A percentile compares a stretch with the other conserved stretches of the same genome.
Conservation (phyloP, 1,140 invertebrate species). For the Drosophila orena region DNA sequence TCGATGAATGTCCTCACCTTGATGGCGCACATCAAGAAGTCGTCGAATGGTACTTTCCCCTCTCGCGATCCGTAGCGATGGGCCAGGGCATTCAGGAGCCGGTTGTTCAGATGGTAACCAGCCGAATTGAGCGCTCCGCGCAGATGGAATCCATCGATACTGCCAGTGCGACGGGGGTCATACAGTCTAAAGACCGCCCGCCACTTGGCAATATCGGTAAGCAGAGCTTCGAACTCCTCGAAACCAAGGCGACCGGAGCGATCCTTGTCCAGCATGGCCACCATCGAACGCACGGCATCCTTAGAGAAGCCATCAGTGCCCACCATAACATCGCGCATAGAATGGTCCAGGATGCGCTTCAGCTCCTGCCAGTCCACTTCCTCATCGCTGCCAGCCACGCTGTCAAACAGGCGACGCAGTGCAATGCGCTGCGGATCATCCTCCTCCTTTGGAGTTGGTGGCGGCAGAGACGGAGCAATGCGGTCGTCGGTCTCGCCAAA, state of each 20-base stretch:
- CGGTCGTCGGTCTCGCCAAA: constrained; percentile 90
- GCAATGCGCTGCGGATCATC: constrained; percentile 87
- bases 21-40: constrained; percentile 97
- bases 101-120: constrained; percentile 95
- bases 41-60: constrained; percentile 95
- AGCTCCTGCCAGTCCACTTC: constrained; percentile 98
- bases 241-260: constrained; percentile 96
- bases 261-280: constrained; percentile 97
- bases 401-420: constrained; percentile 92
- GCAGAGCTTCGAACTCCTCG: constrained; percentile 95
- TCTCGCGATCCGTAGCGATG: constrained; percentile 95
- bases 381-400: constrained; percentile 94
- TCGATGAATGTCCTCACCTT: constrained; percentile 97
- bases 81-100: constrained; percentile 94
- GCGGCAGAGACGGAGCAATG: constrained; percentile 71
- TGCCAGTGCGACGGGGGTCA: constrained; percentile 92
- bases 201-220: constrained; percentile 95
- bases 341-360: constrained; percentile 96
- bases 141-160: constrained; percentile 93
- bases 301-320: constrained; percentile 92
- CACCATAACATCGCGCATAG: constrained; percentile 90
- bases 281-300: constrained; percentile 97
- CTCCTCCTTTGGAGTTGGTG: constrained; percentile 84
- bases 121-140: constrained; percentile 94
- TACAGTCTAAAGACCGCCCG: constrained; percentile 95